A percentile compares a stretch with the other conserved stretches of the same genome.
These are phyloP conservation scores for Arizona elegans DNA, from an alignment of 2,113 vertebrate species.

Conservation along the genomic window DNA sequence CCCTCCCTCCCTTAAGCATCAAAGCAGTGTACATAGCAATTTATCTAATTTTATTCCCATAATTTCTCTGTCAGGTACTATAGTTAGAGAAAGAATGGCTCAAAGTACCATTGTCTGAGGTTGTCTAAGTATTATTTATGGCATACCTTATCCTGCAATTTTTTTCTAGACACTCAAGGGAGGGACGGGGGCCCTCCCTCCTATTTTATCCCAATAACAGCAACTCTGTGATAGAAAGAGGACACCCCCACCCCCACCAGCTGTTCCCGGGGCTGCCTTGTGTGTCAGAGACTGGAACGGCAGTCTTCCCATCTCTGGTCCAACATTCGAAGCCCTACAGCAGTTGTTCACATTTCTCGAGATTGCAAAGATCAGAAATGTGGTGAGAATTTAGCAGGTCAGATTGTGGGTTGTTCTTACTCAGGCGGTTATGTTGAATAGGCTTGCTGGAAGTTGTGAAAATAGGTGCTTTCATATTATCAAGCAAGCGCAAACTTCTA, in stretches of 20 bases:
- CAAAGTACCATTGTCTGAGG: background rate
- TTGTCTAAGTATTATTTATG: background rate
- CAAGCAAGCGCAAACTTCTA: background rate
- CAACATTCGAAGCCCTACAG: background rate
- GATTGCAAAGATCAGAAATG: background rate
- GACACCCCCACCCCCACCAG: background rate
- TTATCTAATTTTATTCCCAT: background rate
- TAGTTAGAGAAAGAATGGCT: background rate
- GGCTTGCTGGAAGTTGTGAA: background rate
- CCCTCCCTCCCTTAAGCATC: background rate
- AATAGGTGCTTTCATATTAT: background rate
- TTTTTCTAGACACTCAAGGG: background rate
- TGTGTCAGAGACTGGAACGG: background rate
- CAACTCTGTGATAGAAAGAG: background rate
- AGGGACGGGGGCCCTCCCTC: background rate
- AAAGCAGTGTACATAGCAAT: background rate
- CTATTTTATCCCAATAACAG: background rate
- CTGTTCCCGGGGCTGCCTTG: background rate
- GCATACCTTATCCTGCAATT: background rate
- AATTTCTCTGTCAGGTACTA: background rate
- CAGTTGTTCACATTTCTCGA: background rate
- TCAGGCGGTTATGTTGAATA: background rate
- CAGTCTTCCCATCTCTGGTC: background rate
- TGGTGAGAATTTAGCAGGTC: background rate
- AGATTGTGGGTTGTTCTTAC: background rate